These are phyloP conservation scores for Caprella mutica DNA, from an alignment of 2,888 invertebrate species.

Conservation along the genomic window DNA sequence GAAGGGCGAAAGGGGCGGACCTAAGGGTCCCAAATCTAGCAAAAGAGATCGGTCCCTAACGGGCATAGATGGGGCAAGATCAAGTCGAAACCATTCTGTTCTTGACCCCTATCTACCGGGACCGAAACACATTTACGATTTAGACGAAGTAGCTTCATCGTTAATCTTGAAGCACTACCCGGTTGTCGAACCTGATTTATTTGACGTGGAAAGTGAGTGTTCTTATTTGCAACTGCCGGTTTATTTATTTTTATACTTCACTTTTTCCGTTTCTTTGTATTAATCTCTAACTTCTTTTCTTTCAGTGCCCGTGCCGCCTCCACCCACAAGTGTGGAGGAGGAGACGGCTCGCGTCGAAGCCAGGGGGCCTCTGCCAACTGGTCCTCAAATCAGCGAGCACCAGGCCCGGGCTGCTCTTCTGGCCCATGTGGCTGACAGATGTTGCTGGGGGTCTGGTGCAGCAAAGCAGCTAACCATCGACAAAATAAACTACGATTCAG, in stretches of 20 bases:
- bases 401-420: conserved; percentile 43
- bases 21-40: conserved; percentile 6
- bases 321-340: conserved; percentile 36
- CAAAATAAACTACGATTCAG: conserved; percentile 44
- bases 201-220: conserved; percentile 30
- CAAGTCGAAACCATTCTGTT: conserved; percentile 15
- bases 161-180: conserved; percentile 30
- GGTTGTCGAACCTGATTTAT: conserved; percentile 30
- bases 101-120: conserved; percentile 29
- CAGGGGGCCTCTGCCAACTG: conserved; percentile 30
- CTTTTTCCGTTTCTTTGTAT: neutral
- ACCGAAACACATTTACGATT: conserved; percentile 28
- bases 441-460: conserved; percentile 46
- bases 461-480: conserved; percentile 43
- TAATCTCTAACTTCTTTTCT: neutral
- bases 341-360: conserved; percentile 25
- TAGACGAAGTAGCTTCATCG: conserved; percentile 25
- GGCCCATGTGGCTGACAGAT: conserved; percentile 43
- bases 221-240: neutral
- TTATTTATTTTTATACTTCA: neutral
- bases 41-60: conserved; percentile 12
- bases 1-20: conserved; percentile 18
- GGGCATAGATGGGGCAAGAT: conserved; percentile 4
- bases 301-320: conserved; percentile 37
- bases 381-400: conserved; percentile 38